phyloP scores from a whole-genome alignment of 92 coral and sea anemone species.

The Palythoa heliodiscus region DNA sequence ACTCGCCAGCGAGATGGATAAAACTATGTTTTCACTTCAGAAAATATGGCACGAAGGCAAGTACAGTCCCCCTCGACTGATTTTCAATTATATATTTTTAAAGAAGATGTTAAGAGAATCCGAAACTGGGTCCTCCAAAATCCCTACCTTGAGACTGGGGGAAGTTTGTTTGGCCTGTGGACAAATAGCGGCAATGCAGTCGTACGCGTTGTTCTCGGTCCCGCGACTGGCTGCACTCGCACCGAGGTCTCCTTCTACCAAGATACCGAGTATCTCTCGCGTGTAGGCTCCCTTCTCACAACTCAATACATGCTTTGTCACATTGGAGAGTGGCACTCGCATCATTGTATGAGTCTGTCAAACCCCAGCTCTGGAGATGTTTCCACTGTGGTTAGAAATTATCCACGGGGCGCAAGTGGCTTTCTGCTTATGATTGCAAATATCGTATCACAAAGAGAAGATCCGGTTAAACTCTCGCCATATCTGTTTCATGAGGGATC shows the following conservation, averaged over 20 bases:
- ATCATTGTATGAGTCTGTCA: slow-evolving; percentile 67
- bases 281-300: slow-evolving; percentile 72
- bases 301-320: slow-evolving; percentile 75
- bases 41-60: slow-evolving; percentile 39
- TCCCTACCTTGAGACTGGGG: slow-evolving; percentile 61
- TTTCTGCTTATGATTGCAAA: slow-evolving; percentile 85
- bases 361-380: slow-evolving; percentile 82
- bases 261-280: slow-evolving; percentile 70
- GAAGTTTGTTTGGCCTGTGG: slow-evolving; percentile 84
- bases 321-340: slow-evolving; percentile 97
- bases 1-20: neutral
- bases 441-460: slow-evolving; percentile 32
- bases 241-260: slow-evolving; percentile 76
- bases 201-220: slow-evolving; percentile 83
- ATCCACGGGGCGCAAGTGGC: slow-evolving; percentile 72
- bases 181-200: slow-evolving; percentile 65
- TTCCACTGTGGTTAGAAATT: slow-evolving; percentile 67
- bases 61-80: neutral
- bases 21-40: neutral
- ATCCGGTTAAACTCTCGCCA: slow-evolving; percentile 26
- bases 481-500: neutral
- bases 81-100: slow-evolving; percentile 55
- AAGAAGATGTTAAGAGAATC: slow-evolving; percentile 62
- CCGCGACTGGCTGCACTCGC: slow-evolving; percentile 70
- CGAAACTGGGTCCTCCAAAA: slow-evolving; percentile 36